Evolutionary conservation across 1,140 invertebrate genomes (phyloP).

Genomic region (Aphaenogaster floridana): DNA sequence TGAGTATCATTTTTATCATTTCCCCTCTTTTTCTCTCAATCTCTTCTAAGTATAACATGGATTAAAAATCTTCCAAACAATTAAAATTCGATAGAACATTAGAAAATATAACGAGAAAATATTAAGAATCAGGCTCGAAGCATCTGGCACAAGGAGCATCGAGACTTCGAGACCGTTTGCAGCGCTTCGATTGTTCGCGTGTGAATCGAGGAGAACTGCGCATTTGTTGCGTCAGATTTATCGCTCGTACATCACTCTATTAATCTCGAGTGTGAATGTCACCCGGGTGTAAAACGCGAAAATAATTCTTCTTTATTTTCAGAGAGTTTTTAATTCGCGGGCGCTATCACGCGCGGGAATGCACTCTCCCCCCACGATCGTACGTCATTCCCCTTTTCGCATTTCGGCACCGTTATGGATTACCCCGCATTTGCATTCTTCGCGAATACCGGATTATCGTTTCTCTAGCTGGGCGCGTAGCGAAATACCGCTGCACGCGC

Average conservation of each 20-base stretch:
- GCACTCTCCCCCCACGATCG: slow-evolving; percentile 7
- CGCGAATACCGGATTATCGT: slow-evolving; percentile 46
- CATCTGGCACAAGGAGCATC: neutral
- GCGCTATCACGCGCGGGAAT: neutral
- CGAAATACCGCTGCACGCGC: slow-evolving; percentile 58
- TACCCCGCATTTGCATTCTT: slow-evolving; percentile 45
- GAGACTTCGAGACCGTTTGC: neutral
- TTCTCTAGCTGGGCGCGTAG: slow-evolving; percentile 20
- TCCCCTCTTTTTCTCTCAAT: neutral
- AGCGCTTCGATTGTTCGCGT: neutral
- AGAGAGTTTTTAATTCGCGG: neutral
- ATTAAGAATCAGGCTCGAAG: neutral
- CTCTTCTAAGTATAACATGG: neutral
- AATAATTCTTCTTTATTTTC: slow-evolving; percentile 40
- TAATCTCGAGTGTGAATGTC: slow-evolving; percentile 10
- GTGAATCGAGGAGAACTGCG: neutral
- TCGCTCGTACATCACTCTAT: slow-evolving; percentile 25
- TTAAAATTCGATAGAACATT: neutral
- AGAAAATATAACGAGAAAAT: neutral
- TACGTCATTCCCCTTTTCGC: slow-evolving; percentile 28
- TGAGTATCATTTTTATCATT: too few species aligned
- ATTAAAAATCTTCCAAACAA: neutral
- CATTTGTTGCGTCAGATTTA: slow-evolving; percentile 28
- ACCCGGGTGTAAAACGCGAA: neutral
- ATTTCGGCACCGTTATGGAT: slow-evolving; percentile 33